Evolutionary conservation across 2,113 vertebrate genomes (phyloP), one percentile per base, ranked within the genome.

Genomic region (Peromyscus californicus): DNA sequence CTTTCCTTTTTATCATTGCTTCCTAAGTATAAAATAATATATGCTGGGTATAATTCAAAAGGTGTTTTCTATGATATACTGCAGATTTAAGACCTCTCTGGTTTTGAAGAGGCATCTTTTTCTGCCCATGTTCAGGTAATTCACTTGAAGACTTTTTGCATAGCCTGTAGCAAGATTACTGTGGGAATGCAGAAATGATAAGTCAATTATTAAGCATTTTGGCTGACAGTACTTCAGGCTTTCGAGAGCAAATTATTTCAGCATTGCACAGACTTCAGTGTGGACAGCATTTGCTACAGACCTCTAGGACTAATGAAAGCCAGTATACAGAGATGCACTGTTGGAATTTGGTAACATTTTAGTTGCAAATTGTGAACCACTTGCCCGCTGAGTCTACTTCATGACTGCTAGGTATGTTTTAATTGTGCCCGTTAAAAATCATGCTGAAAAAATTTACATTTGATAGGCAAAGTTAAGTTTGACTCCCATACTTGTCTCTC

Each of bases 401-500:
- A 99, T 99, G 99, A 99, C 98, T 98, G 99, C 99, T 99, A 99
- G 98, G 99, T 99, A 99, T 99, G 98, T 99, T 99, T 99, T 99
- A 99, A 99, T 99, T 99, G 99, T 99, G 99, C 99, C 99, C 98
- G 98, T 99, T 99, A 99, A 99, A 99, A 99, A 99, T 99, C 99
- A 99, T 99, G 99, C 99, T 99, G 99, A 99, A 99, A 99, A 99
- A 99, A 99, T 99, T 99, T 99, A 99, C 99, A 99, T 99, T 99
- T 99, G 99, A 99, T 99, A 99, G 99, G 99, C 99, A 99, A 99
- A 99, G 99, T 99, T 99, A 99, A 99, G 99, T 99, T 99, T 99
- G 99, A 99, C 99, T 99, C 99, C 99, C 99, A 99, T 99, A 99
- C 99, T 99, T 99, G 99, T 99, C 99, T 99, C 99, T 99, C 99